phyloP scores from a whole-genome alignment of 2,888 invertebrate genomes.

The Branchipolynoe longqiensis region DNA sequence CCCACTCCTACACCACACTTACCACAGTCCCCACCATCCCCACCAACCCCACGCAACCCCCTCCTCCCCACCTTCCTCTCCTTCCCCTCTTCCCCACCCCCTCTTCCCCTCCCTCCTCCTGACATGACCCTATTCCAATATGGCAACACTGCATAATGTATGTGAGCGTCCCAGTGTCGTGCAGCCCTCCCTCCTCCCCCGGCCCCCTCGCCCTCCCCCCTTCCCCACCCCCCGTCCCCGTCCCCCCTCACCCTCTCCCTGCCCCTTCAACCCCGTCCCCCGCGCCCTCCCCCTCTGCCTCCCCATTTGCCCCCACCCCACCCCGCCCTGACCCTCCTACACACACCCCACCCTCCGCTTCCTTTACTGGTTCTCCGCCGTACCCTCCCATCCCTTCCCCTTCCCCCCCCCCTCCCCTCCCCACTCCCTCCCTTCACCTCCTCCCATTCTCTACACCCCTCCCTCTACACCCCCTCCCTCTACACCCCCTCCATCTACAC shows the following conservation, averaged over 20 bases:
- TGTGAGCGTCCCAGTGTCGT: constrained; percentile 9
- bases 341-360: background rate
- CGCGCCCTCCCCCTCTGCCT: background rate
- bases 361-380: background rate
- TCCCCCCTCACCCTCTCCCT: background rate
- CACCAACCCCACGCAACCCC: no score
- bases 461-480: background rate
- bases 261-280: background rate
- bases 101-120: no score
- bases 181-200: background rate
- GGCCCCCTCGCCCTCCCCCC: background rate
- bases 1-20: no score
- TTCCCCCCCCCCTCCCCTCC: background rate
- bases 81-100: no score
- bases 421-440: background rate
- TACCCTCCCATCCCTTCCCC: background rate
- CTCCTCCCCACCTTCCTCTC: no score
- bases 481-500: background rate
- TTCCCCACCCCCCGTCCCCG: background rate
- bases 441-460: background rate
- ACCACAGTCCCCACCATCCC: no score
- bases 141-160: constrained; percentile 34
- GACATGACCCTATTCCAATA: no score
- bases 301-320: background rate
- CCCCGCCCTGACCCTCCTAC: background rate